Base-by-base conservation (phyloP, 2,888 invertebrate species). In the Toxonevra muliebris region DNA sequence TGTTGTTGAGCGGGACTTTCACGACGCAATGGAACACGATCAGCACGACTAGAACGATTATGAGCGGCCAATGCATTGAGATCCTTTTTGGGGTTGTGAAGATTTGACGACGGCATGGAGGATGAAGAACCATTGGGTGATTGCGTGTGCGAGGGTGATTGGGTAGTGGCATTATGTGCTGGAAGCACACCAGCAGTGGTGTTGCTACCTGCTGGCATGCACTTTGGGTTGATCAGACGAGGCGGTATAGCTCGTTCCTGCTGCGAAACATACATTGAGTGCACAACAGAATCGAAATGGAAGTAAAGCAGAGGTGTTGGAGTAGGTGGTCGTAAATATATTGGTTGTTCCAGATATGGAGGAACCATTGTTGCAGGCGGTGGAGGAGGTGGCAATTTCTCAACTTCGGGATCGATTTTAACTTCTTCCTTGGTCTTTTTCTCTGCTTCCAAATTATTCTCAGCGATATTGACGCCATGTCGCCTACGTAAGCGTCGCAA, bases 211-310 rank as follows among this genome's bases (percentile, higher is more conserved):
- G 75, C 67, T 19, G 80, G 74, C 63, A 80, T 74, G 58, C 76
- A 75, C 68, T 81, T 82, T 2, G 80, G 82, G 74, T 81, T 79
- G 4, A 83, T 76, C 1, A 82, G 75, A 15, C 77, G 74, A 19
- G 80, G 78, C 4, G 83, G 81, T 63, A 81, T 72, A 0, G 78
- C 70, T 9, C 77, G 77, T 12, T 80, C 77, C 68, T 76, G 71
- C 53, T 80, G 79, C 0, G 84, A 81, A 5, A 79, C 77, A 15
- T 81, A 77, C 74, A 85, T 81, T 15, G 79, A 75, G 64, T 80
- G 79, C 8, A 81, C 80, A 2, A 77, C 66, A 0, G 79, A 70
- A 74, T 85, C 84, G 20, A 77, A 85, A 63, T 82, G 85, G 66
- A 82, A 85, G 71, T 80, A 85, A n/a, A 82, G 72, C 5, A 77